These are phyloP conservation scores for Drosophila recens DNA, from an alignment of 2,888 invertebrate species.

Conservation along the genomic window DNA sequence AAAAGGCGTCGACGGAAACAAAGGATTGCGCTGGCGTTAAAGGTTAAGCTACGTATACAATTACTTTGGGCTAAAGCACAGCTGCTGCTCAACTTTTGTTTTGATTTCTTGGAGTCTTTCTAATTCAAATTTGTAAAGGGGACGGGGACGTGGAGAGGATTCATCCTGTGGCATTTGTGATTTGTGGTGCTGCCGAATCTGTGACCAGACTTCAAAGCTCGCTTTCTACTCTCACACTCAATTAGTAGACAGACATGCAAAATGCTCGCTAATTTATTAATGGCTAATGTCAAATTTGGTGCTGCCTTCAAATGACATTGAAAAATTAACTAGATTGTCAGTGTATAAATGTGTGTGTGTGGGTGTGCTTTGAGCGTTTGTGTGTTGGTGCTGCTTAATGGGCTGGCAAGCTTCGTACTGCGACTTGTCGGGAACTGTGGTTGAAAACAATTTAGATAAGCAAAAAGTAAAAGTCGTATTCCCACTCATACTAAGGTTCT, in stretches of 20 bases:
- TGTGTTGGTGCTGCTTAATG: slow-evolving; percentile 59
- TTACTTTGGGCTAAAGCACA: slow-evolving; percentile 62
- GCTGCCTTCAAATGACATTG: slow-evolving; percentile 71
- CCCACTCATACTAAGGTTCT: background rate
- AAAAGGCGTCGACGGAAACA: slow-evolving; percentile 63
- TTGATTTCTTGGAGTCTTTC: slow-evolving; percentile 46
- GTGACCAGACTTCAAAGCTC: slow-evolving; percentile 49
- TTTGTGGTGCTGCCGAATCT: slow-evolving; percentile 56
- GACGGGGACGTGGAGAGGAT: background rate
- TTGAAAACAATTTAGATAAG: slow-evolving; percentile 75
- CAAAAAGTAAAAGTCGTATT: slow-evolving; percentile 25
- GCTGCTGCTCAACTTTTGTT: slow-evolving; percentile 45
- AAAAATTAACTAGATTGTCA: slow-evolving; percentile 62
- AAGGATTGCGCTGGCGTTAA: slow-evolving; percentile 67
- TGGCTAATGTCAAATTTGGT: slow-evolving; percentile 68
- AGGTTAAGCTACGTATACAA: slow-evolving; percentile 68
- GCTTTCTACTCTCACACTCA: slow-evolving; percentile 47
- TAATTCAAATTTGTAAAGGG: slow-evolving; percentile 47
- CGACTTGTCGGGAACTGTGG: slow-evolving; percentile 45
- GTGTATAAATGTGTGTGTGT: slow-evolving; percentile 11
- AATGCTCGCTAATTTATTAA: slow-evolving; percentile 71
- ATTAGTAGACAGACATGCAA: slow-evolving; percentile 59
- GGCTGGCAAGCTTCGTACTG: slow-evolving; percentile 41
- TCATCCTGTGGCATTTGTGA: slow-evolving; percentile 33
- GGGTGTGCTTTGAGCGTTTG: background rate